A percentile compares a stretch with the other conserved stretches of the same genome.
Conservation (phyloP, 2,888 invertebrate species). For the Asteroscopus sphinx region DNA sequence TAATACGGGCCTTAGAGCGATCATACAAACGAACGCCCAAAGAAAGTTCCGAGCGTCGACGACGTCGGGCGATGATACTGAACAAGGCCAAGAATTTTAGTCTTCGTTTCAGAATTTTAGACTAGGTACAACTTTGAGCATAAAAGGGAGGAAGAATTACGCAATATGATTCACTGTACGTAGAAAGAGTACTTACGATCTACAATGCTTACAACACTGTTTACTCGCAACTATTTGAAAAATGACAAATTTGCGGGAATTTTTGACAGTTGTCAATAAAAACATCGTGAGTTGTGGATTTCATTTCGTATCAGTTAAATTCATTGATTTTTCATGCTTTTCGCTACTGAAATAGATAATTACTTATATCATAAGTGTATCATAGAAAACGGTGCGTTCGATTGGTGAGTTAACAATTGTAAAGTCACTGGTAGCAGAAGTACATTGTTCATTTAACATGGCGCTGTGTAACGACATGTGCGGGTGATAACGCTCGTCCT, state of each 20-base stretch:
- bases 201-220: conserved; percentile 32
- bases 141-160: conserved; percentile 6
- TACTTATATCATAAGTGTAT: conserved; percentile 48
- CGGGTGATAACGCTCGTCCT: conserved; percentile 82
- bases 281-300: conserved; percentile 77
- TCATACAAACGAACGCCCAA: too few relatives aligned
- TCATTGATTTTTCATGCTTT: conserved; percentile 59
- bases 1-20: too few relatives aligned
- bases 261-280: conserved; percentile 87
- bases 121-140: conserved; percentile 22
- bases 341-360: conserved; percentile 47
- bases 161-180: conserved; percentile 20
- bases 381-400: conserved; percentile 63
- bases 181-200: conserved; percentile 31
- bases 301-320: conserved; percentile 65
- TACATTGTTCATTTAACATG: conserved; percentile 82
- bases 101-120: not conserved
- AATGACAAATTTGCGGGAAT: conserved; percentile 85
- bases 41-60: too few relatives aligned
- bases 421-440: conserved; percentile 63
- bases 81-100: too few relatives aligned
- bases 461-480: conserved; percentile 87
- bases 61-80: too few relatives aligned
- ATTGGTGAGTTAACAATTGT: conserved; percentile 77
- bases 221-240: conserved; percentile 41